Evolutionary conservation across 1,140 invertebrate genomes (phyloP).

Genomic region (Araneus ventricosus): DNA sequence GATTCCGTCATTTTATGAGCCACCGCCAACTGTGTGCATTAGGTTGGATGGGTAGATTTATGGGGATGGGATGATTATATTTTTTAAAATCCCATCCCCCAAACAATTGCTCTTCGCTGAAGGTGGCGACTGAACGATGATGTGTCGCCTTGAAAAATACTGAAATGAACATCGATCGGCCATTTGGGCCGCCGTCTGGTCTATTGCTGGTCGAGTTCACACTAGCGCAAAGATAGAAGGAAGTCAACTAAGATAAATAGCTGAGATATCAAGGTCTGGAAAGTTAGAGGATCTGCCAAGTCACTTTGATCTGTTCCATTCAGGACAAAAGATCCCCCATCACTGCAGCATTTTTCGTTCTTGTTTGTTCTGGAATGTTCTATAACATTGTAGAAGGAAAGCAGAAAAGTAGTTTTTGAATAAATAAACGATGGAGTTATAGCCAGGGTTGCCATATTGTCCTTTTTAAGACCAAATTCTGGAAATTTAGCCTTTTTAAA

Average conservation of each 20-base stretch:
- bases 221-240: neutral
- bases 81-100: neutral
- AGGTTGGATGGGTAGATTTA: neutral
- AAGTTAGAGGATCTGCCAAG: neutral
- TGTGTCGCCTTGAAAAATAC: conserved; percentile 31
- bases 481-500: too few species aligned
- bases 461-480: too few species aligned
- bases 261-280: conserved; percentile 22
- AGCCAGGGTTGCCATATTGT: too few species aligned
- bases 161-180: conserved; percentile 19
- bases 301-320: neutral
- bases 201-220: neutral
- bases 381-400: neutral
- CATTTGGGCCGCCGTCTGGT: conserved; percentile 5
- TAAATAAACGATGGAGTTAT: too few species aligned
- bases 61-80: neutral
- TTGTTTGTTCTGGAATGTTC: neutral
- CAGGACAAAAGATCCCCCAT: neutral
- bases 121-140: conserved; percentile 13
- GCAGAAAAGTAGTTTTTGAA: too few species aligned
- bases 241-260: conserved; percentile 10
- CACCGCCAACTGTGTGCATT: neutral
- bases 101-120: neutral
- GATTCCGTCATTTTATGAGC: neutral
- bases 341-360: neutral